phyloP scores from a whole-genome alignment of 1,140 invertebrate genomes.

The Dermatophagoides farinae region DNA sequence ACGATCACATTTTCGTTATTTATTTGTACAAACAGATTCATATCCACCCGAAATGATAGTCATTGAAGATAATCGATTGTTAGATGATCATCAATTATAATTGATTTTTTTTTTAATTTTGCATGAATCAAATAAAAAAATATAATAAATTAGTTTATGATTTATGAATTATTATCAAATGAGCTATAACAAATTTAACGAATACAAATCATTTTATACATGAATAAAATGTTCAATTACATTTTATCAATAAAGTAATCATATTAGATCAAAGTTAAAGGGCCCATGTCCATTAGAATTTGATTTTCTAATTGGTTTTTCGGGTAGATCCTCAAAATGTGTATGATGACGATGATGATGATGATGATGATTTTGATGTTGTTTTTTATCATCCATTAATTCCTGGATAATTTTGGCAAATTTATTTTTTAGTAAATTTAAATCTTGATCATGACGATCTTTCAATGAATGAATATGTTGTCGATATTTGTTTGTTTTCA shows the following conservation, averaged over 20 bases:
- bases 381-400: background rate
- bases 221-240: background rate
- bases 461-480: background rate
- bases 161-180: too few species aligned
- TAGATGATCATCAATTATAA: background rate
- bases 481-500: background rate
- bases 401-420: background rate
- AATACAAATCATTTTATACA: background rate
- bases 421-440: background rate
- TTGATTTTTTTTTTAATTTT: background rate
- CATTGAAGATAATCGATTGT: slow-evolving; percentile 24
- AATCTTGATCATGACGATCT: background rate
- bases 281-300: too few species aligned
- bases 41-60: slow-evolving; percentile 43
- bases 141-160: too few species aligned
- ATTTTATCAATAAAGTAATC: too few species aligned
- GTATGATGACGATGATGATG: too few species aligned
- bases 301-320: too few species aligned
- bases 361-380: too few species aligned
- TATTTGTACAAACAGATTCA: slow-evolving; percentile 59
- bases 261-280: too few species aligned
- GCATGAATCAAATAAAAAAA: background rate
- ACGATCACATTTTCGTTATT: slow-evolving; percentile 54
- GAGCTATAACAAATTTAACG: background rate
- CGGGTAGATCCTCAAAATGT: too few species aligned